phyloP scores from a whole-genome alignment of 2,888 invertebrate species.

The Scaptomyza tumidula region DNA sequence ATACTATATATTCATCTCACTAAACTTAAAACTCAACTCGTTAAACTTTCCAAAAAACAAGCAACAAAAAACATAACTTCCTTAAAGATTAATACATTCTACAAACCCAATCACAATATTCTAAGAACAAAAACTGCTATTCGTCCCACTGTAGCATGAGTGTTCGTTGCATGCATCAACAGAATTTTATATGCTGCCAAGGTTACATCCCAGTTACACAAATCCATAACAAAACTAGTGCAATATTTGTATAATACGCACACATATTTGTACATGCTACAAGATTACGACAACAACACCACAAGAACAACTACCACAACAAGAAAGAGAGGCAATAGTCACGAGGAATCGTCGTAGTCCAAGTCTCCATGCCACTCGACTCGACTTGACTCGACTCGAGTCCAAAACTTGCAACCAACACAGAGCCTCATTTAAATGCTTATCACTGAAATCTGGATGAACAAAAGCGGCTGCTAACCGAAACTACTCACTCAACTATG shows the following conservation, averaged over 20 bases:
- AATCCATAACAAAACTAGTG: conserved; percentile 78
- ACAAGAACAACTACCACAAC: neutral
- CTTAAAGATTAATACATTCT: too few relatives aligned
- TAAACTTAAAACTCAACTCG: too few relatives aligned
- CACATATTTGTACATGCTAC: conserved; percentile 59
- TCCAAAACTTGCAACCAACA: conserved; percentile 19
- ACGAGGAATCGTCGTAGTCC: conserved; percentile 20
- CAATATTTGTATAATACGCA: conserved; percentile 77
- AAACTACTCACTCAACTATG: conserved; percentile 72
- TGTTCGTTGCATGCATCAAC: conserved; percentile 23
- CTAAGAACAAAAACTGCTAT: neutral
- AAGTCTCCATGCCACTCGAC: conserved; percentile 16
- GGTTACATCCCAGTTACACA: conserved; percentile 78
- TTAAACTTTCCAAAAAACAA: too few relatives aligned
- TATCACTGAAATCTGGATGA: conserved; percentile 79
- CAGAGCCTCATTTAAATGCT: conserved; percentile 80
- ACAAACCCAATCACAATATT: neutral
- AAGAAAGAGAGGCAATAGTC: conserved; percentile 32
- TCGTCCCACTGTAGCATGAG: conserved; percentile 53
- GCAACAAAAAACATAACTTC: too few relatives aligned
- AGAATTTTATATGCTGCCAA: conserved; percentile 63
- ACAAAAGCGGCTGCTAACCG: conserved; percentile 79
- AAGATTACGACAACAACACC: conserved; percentile 43
- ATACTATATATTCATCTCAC: too few relatives aligned
- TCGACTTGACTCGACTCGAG: conserved; percentile 2